These are phyloP conservation scores for Icerya purchasi DNA, from an alignment of 2,888 invertebrate genomes.

Conservation along the genomic window DNA sequence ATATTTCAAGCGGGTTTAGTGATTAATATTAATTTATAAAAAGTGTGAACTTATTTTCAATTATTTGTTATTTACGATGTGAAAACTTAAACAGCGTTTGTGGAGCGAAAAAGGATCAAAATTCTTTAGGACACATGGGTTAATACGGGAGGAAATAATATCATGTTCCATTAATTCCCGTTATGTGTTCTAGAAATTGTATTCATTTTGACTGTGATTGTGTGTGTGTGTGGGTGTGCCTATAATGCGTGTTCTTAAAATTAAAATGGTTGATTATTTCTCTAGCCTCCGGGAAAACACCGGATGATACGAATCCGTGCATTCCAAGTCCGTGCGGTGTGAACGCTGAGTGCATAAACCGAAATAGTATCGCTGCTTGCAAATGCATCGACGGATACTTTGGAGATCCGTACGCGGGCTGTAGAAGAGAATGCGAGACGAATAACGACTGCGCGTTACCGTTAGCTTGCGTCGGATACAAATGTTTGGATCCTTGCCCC, in stretches of 20 bases:
- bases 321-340: slow-evolving; percentile 66
- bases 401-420: slow-evolving; percentile 60
- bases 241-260: slow-evolving; percentile 3
- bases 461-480: slow-evolving; percentile 55
- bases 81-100: no score
- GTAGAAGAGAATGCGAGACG: slow-evolving; percentile 53
- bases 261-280: no score
- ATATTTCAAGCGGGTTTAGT: no score
- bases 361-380: slow-evolving; percentile 67
- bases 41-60: no score
- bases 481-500: slow-evolving; percentile 66
- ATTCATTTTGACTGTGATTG: no score
- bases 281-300: slow-evolving; percentile 37
- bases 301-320: slow-evolving; percentile 45
- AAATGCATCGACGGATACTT: slow-evolving; percentile 53
- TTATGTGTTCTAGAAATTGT: no score
- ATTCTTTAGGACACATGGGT: no score
- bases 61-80: no score
- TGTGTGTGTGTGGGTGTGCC: slow-evolving; percentile 7
- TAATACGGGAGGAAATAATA: no score
- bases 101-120: no score
- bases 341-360: slow-evolving; percentile 61
- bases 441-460: slow-evolving; percentile 52
- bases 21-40: no score
- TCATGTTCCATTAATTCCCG: no score